Percentiles rank a stretch among this genome's conserved stretches.
phyloP scores from a whole-genome alignment of 2,113 vertebrate genomes.

The Jaculus jaculus region DNA sequence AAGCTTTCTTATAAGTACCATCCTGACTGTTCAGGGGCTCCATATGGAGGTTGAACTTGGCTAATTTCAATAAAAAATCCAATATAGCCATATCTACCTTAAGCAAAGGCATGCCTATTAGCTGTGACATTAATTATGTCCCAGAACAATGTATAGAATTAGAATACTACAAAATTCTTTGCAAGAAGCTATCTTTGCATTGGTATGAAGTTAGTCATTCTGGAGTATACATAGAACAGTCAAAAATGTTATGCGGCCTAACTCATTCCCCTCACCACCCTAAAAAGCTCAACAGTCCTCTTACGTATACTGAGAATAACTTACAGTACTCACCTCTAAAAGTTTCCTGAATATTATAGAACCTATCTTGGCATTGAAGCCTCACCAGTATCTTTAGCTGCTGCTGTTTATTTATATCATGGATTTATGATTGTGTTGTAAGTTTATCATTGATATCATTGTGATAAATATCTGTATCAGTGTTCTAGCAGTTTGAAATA shows the following conservation, averaged over 20 bases:
- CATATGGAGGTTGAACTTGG: not conserved
- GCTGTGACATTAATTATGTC: not conserved
- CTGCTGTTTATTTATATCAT: not conserved
- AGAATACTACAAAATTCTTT: not conserved
- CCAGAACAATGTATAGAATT: not conserved
- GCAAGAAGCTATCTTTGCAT: not conserved
- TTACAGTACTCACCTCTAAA: not conserved
- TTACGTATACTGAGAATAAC: not conserved
- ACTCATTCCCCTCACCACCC: not conserved
- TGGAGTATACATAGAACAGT: not conserved
- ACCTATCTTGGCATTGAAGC: rapidly evolving
- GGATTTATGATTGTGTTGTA: not conserved
- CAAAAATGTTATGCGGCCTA: not conserved
- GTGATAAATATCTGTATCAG: not conserved
- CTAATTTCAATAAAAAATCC: not conserved
- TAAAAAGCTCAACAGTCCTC: not conserved
- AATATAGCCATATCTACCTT: not conserved
- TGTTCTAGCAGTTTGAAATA: not conserved
- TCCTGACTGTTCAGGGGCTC: not conserved
- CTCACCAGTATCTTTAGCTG: not conserved
- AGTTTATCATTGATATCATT: not conserved
- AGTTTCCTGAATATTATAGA: not conserved
- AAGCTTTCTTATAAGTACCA: not conserved
- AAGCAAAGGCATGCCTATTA: not conserved
- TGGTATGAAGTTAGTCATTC: not conserved